Conservation (phyloP, 2,113 vertebrate species). For the Euleptes europaea region DNA sequence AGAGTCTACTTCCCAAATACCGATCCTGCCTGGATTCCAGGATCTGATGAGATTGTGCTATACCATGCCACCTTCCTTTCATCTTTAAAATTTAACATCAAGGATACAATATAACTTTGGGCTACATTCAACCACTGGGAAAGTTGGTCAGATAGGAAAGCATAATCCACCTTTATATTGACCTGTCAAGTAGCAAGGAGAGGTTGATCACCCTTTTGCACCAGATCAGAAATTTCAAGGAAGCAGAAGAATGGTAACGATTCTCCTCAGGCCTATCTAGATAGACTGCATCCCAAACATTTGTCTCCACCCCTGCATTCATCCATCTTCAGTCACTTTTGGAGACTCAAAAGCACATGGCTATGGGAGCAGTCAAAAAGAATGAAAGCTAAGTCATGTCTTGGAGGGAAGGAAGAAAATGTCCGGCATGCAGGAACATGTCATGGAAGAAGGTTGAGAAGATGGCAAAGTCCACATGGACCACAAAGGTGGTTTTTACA, state of each 20-base stretch:
- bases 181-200: too few species aligned
- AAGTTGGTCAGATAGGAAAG: too few species aligned
- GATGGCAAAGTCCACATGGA: slow-evolving; percentile 32
- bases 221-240: background rate
- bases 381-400: too few species aligned
- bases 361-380: background rate
- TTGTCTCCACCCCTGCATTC: background rate
- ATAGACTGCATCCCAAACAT: background rate
- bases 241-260: background rate
- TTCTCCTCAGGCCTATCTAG: too few species aligned
- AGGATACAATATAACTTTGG: slow-evolving; percentile 64
- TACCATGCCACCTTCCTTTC: too few species aligned
- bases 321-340: background rate
- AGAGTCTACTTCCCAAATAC: too few species aligned
- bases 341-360: background rate
- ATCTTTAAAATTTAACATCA: slow-evolving; percentile 73
- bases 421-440: background rate
- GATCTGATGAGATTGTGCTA: too few species aligned
- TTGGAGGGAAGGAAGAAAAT: background rate
- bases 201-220: background rate
- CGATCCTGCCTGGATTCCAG: too few species aligned
- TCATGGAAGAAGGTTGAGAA: background rate
- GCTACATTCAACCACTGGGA: too few species aligned
- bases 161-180: too few species aligned
- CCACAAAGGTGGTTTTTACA: background rate